A percentile compares a stretch with the other conserved stretches of the same genome.
These are phyloP conservation scores for Aphis craccivora DNA, from an alignment of 1,140 invertebrate species.

Conservation along the genomic window DNA sequence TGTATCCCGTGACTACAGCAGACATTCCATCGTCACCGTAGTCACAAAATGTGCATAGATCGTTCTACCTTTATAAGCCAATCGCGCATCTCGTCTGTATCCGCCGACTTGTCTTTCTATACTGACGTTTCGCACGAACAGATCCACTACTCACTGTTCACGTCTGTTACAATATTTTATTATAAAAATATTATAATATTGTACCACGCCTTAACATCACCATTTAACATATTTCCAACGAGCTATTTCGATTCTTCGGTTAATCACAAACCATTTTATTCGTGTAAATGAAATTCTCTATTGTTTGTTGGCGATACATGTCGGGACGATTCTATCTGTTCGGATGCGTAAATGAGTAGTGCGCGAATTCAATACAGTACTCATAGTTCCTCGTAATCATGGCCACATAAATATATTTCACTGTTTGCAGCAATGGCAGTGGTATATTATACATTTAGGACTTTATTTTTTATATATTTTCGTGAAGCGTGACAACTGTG, in stretches of 20 bases:
- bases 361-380: not conserved
- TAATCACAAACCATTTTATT: not conserved
- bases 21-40: not conserved
- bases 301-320: too few species aligned
- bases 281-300: fast-evolving
- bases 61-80: not conserved
- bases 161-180: not conserved
- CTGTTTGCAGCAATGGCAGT: not conserved
- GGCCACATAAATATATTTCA: not conserved
- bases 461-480: not conserved
- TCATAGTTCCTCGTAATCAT: not conserved
- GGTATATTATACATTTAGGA: not conserved
- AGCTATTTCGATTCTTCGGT: not conserved
- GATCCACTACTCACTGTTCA: not conserved
- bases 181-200: not conserved
- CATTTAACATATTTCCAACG: not conserved
- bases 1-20: not conserved
- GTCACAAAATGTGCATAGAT: not conserved
- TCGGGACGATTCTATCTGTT: too few species aligned
- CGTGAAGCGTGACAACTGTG: not conserved
- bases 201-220: not conserved
- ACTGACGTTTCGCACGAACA: not conserved
- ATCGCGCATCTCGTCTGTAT: not conserved
- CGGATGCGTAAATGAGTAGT: not conserved
- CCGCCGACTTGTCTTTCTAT: not conserved